A percentile compares a stretch with the other conserved stretches of the same genome.
phyloP scores from a whole-genome alignment of 2,113 vertebrate species.

The Thunnus maccoyii region DNA sequence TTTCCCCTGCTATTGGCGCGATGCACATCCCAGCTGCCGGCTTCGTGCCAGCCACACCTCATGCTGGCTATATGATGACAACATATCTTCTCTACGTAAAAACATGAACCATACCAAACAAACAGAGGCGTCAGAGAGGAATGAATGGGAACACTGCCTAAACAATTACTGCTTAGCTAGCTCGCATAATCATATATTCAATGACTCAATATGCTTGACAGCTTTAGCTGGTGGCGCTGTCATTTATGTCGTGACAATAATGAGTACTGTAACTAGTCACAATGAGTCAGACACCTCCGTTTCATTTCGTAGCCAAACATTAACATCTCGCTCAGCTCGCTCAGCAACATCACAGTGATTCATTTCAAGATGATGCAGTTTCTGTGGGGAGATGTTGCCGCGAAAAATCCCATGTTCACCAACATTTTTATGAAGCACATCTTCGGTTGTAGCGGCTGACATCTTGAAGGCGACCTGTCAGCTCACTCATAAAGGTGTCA shows the following conservation, averaged over 20 bases:
- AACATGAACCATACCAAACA: background rate
- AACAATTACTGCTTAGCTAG: background rate
- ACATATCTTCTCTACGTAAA: background rate
- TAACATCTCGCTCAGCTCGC: background rate
- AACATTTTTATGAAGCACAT: background rate
- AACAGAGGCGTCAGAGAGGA: background rate
- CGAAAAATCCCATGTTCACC: conserved; percentile 2
- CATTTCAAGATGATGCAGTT: background rate
- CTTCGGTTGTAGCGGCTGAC: background rate
- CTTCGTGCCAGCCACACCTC: conserved; percentile 71
- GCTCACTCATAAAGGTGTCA: background rate
- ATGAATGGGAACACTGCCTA: conserved; percentile 16
- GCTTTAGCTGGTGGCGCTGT: conserved; percentile 18
- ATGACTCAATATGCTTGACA: background rate
- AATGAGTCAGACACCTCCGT: conserved; percentile 46
- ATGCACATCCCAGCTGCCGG: conserved; percentile 60
- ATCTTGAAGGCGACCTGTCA: conserved; percentile 17
- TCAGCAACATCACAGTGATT: conserved; percentile 5
- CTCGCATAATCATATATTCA: background rate
- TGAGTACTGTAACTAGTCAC: background rate
- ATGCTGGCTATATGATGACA: conserved; percentile 31
- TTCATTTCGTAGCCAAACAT: background rate
- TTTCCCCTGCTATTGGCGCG: conserved; percentile 70
- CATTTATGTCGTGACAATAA: conserved; percentile 29
- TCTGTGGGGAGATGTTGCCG: background rate